A percentile compares a stretch with the other conserved stretches of the same genome.
These are phyloP conservation scores for Drosophila tsacasi DNA, from an alignment of 1,140 invertebrate genomes.

Conservation along the genomic window DNA sequence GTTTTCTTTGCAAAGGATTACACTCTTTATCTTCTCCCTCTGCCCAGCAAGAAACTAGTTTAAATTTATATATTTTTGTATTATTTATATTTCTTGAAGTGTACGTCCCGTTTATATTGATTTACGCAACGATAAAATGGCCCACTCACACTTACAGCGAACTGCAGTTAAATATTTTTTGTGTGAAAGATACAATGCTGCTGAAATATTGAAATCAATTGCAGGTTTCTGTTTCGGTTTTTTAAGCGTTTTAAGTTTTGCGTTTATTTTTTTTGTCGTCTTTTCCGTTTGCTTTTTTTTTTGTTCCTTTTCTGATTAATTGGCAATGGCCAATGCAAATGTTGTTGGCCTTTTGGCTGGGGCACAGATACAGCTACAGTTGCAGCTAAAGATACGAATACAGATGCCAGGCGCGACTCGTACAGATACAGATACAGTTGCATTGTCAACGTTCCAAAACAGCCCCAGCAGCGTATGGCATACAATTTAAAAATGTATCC, in stretches of 20 bases:
- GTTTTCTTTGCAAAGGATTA: background rate
- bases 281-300: background rate
- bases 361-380: constrained; percentile 28
- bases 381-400: constrained; percentile 13
- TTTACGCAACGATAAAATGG: constrained; percentile 70
- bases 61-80: too few species aligned
- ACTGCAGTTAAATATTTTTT: constrained; percentile 47
- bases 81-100: background rate
- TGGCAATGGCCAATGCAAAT: constrained; percentile 74
- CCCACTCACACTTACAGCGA: constrained; percentile 17
- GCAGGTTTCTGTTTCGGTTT: constrained; percentile 39
- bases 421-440: constrained; percentile 36
- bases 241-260: constrained; percentile 25
- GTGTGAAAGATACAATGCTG: constrained; percentile 53
- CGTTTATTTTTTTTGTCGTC: background rate
- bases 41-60: background rate
- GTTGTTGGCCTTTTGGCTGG: constrained; percentile 66
- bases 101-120: constrained; percentile 47
- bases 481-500: constrained; percentile 80
- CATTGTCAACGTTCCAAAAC: constrained; percentile 74
- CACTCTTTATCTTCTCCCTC: background rate
- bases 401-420: constrained; percentile 9
- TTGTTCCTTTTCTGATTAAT: constrained; percentile 64
- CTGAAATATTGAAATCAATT: constrained; percentile 77
- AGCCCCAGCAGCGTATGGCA: constrained; percentile 56